Conservation (phyloP, 2,113 vertebrate genomes). For the Acanthisitta chloris region DNA sequence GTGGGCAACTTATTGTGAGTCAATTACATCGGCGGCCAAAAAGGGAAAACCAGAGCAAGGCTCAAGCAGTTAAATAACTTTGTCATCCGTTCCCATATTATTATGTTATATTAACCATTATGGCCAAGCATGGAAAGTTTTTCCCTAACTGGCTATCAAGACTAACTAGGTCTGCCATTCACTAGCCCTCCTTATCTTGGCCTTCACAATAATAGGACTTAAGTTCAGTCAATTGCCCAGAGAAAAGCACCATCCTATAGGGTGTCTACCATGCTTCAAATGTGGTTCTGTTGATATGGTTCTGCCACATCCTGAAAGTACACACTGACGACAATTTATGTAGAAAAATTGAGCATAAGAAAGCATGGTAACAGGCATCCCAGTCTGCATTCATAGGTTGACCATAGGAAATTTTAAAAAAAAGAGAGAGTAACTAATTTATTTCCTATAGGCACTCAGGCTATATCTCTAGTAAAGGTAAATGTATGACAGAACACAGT, state of each 20-base stretch:
- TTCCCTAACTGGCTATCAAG: background rate
- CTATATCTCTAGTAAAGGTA: background rate
- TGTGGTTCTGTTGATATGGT: background rate
- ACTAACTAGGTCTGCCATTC: background rate
- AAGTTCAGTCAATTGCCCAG: background rate
- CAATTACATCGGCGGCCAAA: background rate
- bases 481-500: background rate
- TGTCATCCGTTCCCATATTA: background rate
- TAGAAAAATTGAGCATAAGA: background rate
- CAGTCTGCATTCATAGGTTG: background rate
- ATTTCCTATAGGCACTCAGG: background rate
- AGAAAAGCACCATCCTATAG: background rate
- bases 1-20: background rate
- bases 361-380: background rate
- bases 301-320: background rate
- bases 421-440: background rate
- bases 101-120: background rate
- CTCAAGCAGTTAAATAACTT: background rate
- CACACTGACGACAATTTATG: background rate
- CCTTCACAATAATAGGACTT: background rate
- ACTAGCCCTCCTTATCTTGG: background rate
- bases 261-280: background rate
- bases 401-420: background rate
- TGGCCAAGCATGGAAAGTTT: background rate
- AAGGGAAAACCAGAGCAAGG: background rate